Conservation (phyloP, 92 coral and sea anemone genomes). For the Isaurus tuberculatus region DNA sequence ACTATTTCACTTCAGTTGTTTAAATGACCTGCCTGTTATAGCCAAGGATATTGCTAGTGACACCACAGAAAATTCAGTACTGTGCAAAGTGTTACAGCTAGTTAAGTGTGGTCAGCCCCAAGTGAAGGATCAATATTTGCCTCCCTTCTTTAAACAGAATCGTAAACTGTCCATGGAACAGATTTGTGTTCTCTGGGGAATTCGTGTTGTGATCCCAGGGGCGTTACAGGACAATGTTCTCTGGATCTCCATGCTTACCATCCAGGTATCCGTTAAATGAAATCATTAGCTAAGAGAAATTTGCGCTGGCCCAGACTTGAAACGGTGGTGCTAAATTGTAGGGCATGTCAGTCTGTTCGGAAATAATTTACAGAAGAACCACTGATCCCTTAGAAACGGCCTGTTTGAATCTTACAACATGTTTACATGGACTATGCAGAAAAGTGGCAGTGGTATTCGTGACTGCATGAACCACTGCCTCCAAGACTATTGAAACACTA, state of each 20-base stretch:
- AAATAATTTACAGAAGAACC: slow-evolving; percentile 15
- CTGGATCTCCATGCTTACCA: slow-evolving; percentile 32
- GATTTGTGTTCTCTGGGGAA: slow-evolving; percentile 11
- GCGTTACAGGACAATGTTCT: slow-evolving; percentile 5
- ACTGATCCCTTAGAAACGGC: slow-evolving; percentile 53
- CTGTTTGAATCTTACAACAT: slow-evolving; percentile 22
- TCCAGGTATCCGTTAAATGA: slow-evolving; percentile 18
- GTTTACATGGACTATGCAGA: slow-evolving; percentile 47
- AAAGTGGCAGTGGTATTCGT: slow-evolving; percentile 44
- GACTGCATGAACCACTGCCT: slow-evolving; percentile 15
- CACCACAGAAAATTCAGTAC: slow-evolving; percentile 5
- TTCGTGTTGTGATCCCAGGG: slow-evolving; percentile 27
- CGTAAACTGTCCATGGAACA: slow-evolving; percentile 24
- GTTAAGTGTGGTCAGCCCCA: slow-evolving; percentile 25
- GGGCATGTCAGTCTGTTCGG: slow-evolving; percentile 7
- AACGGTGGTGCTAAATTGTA: slow-evolving; percentile 1
- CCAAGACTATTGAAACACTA: slow-evolving; percentile 6
- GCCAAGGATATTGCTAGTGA: too few species aligned
- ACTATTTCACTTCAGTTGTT: slow-evolving; percentile 6
- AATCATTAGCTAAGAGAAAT: not conserved
- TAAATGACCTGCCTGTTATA: slow-evolving; percentile 15
- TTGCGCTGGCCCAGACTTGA: slow-evolving; percentile 36
- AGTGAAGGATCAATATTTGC: not conserved
- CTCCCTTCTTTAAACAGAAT: slow-evolving; percentile 7
- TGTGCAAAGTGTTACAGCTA: slow-evolving; percentile 11